Conservation (phyloP, 2,113 vertebrate genomes). For the Acrocephalus kingi region DNA sequence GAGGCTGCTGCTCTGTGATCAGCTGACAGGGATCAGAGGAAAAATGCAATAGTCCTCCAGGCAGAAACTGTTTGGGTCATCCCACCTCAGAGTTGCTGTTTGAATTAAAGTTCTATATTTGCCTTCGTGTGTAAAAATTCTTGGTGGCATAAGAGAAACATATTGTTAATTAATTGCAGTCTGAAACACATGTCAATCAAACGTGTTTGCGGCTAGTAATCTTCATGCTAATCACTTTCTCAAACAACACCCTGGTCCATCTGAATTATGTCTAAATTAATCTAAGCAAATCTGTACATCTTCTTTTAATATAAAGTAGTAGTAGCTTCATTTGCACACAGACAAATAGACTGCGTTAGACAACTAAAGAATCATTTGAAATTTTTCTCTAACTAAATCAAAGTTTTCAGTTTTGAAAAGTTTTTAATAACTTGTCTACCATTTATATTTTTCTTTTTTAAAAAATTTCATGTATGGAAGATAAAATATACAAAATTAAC, state of each 20-base stretch:
- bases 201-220: conserved; percentile 39
- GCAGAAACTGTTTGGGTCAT: conserved; percentile 2
- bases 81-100: conserved; percentile 27
- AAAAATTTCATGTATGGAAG: background rate
- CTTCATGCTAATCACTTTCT: conserved; percentile 50
- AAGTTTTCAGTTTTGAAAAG: background rate
- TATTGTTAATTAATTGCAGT: conserved; percentile 66
- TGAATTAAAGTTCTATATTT: conserved; percentile 43
- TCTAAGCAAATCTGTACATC: conserved; percentile 56
- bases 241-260: conserved; percentile 33
- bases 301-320: background rate
- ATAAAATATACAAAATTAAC: background rate
- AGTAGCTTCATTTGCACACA: background rate
- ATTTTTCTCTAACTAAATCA: background rate
- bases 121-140: conserved; percentile 15
- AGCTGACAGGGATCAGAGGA: conserved; percentile 52
- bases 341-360: background rate
- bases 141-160: conserved; percentile 48
- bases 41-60: background rate
- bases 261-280: conserved; percentile 57
- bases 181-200: conserved; percentile 65
- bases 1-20: background rate
- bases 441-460: background rate
- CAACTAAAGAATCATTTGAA: background rate
- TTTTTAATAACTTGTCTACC: background rate